Percentiles rank a stretch among this genome's conserved stretches.
These are phyloP conservation scores for Gobio gobio DNA, from an alignment of 2,113 vertebrate species.

Conservation along the genomic window DNA sequence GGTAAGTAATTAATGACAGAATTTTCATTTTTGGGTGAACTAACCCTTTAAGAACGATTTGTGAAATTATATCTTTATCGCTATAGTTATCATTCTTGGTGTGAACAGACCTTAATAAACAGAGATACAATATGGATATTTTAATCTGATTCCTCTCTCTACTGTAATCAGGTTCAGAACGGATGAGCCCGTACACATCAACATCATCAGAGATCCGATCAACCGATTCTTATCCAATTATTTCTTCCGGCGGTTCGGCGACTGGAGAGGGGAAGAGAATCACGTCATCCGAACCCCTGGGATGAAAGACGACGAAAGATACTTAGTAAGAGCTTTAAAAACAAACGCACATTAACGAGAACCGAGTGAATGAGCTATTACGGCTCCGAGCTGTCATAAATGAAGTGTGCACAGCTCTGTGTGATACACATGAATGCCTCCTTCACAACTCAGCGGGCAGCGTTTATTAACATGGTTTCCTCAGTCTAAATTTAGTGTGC, in stretches of 20 bases:
- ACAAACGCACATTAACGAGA: neutral
- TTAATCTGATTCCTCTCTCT: neutral
- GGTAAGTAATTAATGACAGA: no score
- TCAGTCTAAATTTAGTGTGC: conserved; percentile 19
- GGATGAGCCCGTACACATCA: conserved; percentile 87
- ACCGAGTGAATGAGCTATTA: neutral
- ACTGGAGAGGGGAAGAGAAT: conserved; percentile 89
- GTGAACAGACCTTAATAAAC: neutral
- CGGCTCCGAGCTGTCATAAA: neutral
- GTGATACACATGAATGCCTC: conserved; percentile 27
- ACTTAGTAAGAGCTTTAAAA: conserved; percentile 76
- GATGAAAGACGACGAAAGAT: conserved; percentile 88
- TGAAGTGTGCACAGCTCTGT: neutral
- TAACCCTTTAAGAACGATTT: no score
- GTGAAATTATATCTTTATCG: no score
- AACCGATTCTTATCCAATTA: conserved; percentile 87
- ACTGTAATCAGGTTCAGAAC: conserved; percentile 79
- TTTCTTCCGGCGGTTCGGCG: conserved; percentile 89
- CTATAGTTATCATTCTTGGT: no score
- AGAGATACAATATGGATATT: neutral
- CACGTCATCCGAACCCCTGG: conserved; percentile 87
- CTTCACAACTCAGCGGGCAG: conserved; percentile 31
- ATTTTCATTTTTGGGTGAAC: no score
- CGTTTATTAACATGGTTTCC: conserved; percentile 14
- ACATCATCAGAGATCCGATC: conserved; percentile 88